phyloP scores from a whole-genome alignment of 2,888 invertebrate species.

The Drosophila macrospina region DNA sequence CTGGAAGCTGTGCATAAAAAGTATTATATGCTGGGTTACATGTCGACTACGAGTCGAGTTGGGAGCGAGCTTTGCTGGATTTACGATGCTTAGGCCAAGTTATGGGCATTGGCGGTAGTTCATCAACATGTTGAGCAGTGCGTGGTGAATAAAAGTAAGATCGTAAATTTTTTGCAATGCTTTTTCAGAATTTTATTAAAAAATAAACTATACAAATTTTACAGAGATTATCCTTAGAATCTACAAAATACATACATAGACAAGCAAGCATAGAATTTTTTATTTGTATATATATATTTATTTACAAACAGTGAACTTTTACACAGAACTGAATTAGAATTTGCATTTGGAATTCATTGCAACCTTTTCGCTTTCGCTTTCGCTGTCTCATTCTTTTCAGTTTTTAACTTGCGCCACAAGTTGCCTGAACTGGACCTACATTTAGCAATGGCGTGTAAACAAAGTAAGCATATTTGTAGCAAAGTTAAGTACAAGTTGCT shows the following conservation, averaged over 20 bases:
- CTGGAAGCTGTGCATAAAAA: constrained; percentile 58
- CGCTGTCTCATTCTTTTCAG: not conserved
- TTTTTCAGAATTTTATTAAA: constrained; percentile 67
- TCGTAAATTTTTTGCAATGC: constrained; percentile 69
- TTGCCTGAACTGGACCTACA: not conserved
- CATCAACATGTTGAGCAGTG: constrained; percentile 73
- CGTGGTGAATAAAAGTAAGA: constrained; percentile 58
- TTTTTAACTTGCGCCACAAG: not conserved
- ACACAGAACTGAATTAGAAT: constrained; percentile 21
- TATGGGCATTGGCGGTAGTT: constrained; percentile 49
- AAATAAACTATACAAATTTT: constrained; percentile 81
- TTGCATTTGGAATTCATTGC: constrained; percentile 28
- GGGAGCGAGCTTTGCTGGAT: constrained; percentile 52
- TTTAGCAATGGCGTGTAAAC: constrained; percentile 12
- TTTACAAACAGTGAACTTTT: constrained; percentile 23
- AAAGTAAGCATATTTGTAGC: constrained; percentile 6
- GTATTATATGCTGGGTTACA: constrained; percentile 52
- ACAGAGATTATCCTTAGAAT: constrained; percentile 69
- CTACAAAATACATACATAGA: constrained; percentile 43
- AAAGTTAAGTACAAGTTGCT: constrained; percentile 59
- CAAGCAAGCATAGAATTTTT: constrained; percentile 13
- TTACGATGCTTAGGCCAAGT: constrained; percentile 56
- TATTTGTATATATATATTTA: constrained; percentile 26
- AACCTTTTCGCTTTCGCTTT: not conserved
- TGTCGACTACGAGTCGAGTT: constrained; percentile 3